Conservation (phyloP, 2,113 vertebrate genomes). For the Perca fluviatilis region DNA sequence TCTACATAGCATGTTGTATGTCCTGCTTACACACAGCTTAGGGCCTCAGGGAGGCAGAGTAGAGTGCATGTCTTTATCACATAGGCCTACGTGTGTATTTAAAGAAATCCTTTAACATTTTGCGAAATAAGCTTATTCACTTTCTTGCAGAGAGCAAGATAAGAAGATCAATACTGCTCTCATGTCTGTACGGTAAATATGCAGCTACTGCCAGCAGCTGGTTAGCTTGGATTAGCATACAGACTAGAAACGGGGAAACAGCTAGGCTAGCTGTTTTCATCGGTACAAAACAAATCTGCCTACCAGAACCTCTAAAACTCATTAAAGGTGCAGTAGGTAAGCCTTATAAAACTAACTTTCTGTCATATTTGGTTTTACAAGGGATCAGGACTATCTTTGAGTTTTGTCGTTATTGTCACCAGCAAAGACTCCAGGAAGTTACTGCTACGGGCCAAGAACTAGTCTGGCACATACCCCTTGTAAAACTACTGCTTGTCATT, state of each 20-base stretch:
- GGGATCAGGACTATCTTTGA: not conserved
- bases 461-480: not conserved
- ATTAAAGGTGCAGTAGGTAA: too few relatives aligned
- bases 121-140: not conserved
- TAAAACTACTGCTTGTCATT: not conserved
- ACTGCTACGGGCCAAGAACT: not conserved
- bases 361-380: not conserved
- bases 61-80: not conserved
- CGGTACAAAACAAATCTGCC: too few relatives aligned
- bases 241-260: too few relatives aligned
- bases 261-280: too few relatives aligned
- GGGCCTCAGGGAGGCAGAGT: not conserved
- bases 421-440: not conserved
- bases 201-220: too few relatives aligned
- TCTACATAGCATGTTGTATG: slow-evolving; percentile 22
- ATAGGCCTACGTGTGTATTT: not conserved
- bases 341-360: too few relatives aligned
- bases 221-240: too few relatives aligned
- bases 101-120: not conserved
- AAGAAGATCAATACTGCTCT: not conserved
- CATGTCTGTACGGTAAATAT: not conserved
- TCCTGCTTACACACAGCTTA: not conserved
- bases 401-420: not conserved
- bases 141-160: not conserved
- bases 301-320: too few relatives aligned